A percentile compares a stretch with the other conserved stretches of the same genome.
phyloP scores from a whole-genome alignment of 1,140 invertebrate genomes.

The Hylaeus volcanicus region DNA sequence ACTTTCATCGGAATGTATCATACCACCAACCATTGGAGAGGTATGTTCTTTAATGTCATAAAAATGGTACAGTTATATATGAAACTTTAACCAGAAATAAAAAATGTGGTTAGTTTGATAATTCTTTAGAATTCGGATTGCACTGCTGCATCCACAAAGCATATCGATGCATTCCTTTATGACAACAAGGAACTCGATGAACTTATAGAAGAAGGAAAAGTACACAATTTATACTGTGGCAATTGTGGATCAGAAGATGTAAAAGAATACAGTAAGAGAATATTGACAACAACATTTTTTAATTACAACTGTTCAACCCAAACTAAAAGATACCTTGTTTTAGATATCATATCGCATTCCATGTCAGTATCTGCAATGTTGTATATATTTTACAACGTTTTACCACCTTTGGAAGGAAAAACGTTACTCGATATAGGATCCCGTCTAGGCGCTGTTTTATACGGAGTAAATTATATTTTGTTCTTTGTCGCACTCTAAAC shows the following conservation, averaged over 20 bases:
- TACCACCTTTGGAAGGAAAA: constrained; percentile 83
- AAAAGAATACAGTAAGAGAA: constrained; percentile 76
- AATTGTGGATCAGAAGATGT: constrained; percentile 84
- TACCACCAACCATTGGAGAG: constrained; percentile 79
- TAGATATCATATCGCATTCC: constrained; percentile 86
- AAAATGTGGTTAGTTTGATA: constrained; percentile 24
- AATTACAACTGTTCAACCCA: background rate
- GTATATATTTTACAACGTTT: constrained; percentile 84
- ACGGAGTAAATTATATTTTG: constrained; percentile 82
- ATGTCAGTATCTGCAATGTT: constrained; percentile 83
- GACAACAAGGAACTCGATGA: constrained; percentile 84
- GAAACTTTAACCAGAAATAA: background rate
- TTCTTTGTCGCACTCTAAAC: constrained; percentile 2
- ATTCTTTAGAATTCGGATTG: constrained; percentile 83
- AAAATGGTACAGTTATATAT: background rate
- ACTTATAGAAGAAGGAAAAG: constrained; percentile 82
- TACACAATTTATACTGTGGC: constrained; percentile 84
- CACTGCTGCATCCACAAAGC: constrained; percentile 81
- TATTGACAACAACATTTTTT: background rate
- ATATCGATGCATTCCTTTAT: constrained; percentile 88
- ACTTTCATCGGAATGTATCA: constrained; percentile 82
- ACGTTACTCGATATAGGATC: constrained; percentile 86
- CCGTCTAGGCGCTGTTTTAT: constrained; percentile 85
- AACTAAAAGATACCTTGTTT: constrained; percentile 68
- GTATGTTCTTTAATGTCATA: constrained; percentile 64